phyloP scores from a whole-genome alignment of 1,140 invertebrate genomes.

The Panagrolaimus sp. region DNA sequence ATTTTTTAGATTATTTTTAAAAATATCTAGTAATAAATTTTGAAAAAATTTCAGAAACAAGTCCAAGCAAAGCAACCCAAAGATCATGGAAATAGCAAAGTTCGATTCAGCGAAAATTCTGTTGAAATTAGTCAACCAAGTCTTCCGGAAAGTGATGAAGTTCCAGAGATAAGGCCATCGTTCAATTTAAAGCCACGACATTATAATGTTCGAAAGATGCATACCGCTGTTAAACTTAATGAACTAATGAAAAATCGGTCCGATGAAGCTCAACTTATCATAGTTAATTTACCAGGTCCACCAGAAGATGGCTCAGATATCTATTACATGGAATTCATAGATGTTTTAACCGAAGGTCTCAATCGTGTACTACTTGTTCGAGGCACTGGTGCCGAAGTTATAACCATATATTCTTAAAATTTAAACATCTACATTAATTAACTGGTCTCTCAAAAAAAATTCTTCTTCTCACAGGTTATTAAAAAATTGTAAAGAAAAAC shows the following conservation, averaged over 20 bases:
- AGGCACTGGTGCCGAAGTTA: constrained; percentile 93
- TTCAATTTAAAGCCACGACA: constrained; percentile 66
- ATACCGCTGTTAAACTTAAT: constrained; percentile 95
- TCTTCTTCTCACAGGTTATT: too few species aligned
- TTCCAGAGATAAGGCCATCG: not conserved
- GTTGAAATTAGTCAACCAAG: constrained; percentile 33
- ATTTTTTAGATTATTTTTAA: constrained; percentile 66
- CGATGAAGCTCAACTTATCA: constrained; percentile 90
- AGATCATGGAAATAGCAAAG: constrained; percentile 65
- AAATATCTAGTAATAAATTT: not conserved
- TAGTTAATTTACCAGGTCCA: constrained; percentile 93
- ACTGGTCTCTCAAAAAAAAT: constrained; percentile 6
- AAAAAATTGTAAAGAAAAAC: too few species aligned
- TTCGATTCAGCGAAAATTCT: constrained; percentile 72
- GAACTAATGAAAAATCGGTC: constrained; percentile 94
- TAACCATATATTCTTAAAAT: constrained; percentile 93
- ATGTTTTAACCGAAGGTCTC: constrained; percentile 92
- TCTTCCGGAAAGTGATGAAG: constrained; percentile 31
- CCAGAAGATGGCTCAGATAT: constrained; percentile 65
- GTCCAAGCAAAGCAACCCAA: constrained; percentile 68
- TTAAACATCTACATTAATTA: constrained; percentile 5
- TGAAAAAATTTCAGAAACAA: constrained; percentile 11
- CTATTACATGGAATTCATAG: constrained; percentile 91
- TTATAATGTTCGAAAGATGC: constrained; percentile 92
- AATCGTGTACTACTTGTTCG: constrained; percentile 93